These are phyloP conservation scores for Rugalucina vietnamica DNA, from an alignment of 2,888 invertebrate species.

Conservation along the genomic window DNA sequence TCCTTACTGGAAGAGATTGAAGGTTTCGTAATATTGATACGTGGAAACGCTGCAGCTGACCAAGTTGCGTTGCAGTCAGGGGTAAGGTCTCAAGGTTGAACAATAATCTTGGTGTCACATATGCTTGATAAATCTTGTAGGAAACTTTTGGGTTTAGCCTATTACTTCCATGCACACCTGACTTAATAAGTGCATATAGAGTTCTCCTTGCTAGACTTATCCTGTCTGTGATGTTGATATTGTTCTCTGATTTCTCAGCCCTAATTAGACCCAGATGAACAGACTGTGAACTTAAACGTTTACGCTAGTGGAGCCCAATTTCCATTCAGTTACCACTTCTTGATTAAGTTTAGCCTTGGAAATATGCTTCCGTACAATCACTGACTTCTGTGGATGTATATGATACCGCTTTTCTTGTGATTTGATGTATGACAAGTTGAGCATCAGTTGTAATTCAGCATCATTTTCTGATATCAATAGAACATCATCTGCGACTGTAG, in stretches of 20 bases:
- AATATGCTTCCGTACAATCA: background rate
- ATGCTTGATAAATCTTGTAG: conserved; percentile 14
- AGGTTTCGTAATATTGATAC: too few species aligned
- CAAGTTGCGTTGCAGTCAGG: background rate
- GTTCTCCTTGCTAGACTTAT: conserved; percentile 20
- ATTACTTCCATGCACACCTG: conserved; percentile 17
- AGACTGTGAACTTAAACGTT: background rate
- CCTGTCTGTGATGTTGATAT: background rate
- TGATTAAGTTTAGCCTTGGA: background rate
- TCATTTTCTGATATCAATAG: background rate
- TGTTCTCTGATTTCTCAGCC: background rate
- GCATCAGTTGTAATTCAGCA: conserved; percentile 5
- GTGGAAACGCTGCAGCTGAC: background rate
- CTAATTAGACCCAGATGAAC: conserved; percentile 16
- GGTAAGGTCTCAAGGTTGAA: conserved; percentile 13
- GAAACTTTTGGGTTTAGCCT: conserved; percentile 28
- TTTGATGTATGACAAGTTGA: background rate
- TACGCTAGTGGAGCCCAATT: background rate
- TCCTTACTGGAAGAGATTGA: conserved; percentile 11
- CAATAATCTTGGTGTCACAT: conserved; percentile 6
- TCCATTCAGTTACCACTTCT: background rate
- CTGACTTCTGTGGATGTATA: conserved; percentile 18
- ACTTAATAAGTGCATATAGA: conserved; percentile 11
- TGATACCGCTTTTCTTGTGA: background rate
- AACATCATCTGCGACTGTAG: conserved; percentile 22